phyloP scores from a whole-genome alignment of 1,140 invertebrate species.

The Brachionus paranguensis region DNA sequence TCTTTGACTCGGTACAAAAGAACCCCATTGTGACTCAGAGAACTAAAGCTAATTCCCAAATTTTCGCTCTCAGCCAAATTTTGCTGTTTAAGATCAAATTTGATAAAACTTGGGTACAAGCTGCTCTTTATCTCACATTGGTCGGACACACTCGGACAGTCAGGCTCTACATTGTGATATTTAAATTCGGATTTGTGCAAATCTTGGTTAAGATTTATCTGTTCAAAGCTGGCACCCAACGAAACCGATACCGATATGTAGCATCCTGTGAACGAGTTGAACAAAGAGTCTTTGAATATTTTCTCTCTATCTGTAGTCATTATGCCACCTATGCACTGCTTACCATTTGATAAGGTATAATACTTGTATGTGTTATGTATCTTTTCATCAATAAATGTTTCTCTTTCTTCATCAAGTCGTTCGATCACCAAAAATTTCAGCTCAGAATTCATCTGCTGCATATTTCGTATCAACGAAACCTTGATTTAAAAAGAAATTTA shows the following conservation, averaged over 20 bases:
- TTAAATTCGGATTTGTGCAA: slow-evolving; percentile 18
- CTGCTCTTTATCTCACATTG: slow-evolving; percentile 32
- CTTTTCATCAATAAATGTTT: background rate
- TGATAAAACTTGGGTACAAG: background rate
- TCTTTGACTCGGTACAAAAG: slow-evolving; percentile 14
- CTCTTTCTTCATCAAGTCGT: slow-evolving; percentile 19
- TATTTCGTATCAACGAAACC: background rate
- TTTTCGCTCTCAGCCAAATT: background rate
- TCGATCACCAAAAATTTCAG: background rate
- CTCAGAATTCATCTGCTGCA: background rate
- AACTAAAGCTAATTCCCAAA: slow-evolving; percentile 9
- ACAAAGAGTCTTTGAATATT: slow-evolving; percentile 30
- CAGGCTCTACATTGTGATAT: slow-evolving; percentile 4
- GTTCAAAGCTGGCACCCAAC: background rate
- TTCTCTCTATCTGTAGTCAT: slow-evolving; percentile 21
- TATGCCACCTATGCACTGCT: slow-evolving; percentile 35
- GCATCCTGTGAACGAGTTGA: slow-evolving; percentile 16
- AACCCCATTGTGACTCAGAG: background rate
- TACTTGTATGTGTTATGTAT: background rate
- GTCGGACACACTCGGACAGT: slow-evolving; percentile 9
- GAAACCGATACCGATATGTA: background rate
- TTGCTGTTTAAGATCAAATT: background rate
- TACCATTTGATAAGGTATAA: slow-evolving; percentile 6
- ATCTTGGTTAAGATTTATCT: slow-evolving; percentile 14
- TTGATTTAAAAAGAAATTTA: background rate